Percentiles rank a stretch among this genome's conserved stretches.
phyloP scores from a whole-genome alignment of 2,113 vertebrate species.

The Fregetta grallaria region DNA sequence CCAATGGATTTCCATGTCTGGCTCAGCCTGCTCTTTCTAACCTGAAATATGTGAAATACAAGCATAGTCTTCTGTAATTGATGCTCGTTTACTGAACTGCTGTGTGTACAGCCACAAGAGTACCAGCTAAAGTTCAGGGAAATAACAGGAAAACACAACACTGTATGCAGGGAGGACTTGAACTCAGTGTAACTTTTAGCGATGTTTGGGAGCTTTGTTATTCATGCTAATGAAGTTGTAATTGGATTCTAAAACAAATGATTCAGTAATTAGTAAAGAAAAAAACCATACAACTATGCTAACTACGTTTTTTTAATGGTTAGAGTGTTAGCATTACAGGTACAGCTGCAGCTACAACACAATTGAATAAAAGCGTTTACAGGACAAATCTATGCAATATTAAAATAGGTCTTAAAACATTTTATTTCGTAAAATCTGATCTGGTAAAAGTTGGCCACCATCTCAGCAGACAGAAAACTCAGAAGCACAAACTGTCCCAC shows the following conservation, averaged over 20 bases:
- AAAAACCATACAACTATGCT: not conserved
- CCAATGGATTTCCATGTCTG: slow-evolving; percentile 23
- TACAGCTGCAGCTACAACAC: not conserved
- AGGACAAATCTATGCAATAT: not conserved
- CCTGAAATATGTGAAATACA: not conserved
- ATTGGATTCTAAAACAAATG: not conserved
- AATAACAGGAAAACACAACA: not conserved
- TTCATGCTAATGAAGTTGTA: not conserved
- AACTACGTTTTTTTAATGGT: not conserved
- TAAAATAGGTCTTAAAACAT: not conserved
- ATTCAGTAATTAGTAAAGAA: not conserved
- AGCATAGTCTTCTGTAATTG: not conserved
- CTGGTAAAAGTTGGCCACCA: not conserved
- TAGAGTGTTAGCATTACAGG: not conserved
- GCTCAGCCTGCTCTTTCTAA: slow-evolving; percentile 16
- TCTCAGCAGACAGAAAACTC: not conserved
- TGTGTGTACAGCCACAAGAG: not conserved
- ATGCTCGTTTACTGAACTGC: not conserved
- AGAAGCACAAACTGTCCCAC: not conserved
- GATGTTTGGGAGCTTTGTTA: not conserved
- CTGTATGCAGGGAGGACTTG: not conserved
- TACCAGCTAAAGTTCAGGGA: not conserved
- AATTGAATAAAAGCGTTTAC: not conserved
- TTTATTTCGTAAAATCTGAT: not conserved
- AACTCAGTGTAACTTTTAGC: not conserved